Conservation (phyloP, 2,113 vertebrate genomes). For the Rallus limicola region DNA sequence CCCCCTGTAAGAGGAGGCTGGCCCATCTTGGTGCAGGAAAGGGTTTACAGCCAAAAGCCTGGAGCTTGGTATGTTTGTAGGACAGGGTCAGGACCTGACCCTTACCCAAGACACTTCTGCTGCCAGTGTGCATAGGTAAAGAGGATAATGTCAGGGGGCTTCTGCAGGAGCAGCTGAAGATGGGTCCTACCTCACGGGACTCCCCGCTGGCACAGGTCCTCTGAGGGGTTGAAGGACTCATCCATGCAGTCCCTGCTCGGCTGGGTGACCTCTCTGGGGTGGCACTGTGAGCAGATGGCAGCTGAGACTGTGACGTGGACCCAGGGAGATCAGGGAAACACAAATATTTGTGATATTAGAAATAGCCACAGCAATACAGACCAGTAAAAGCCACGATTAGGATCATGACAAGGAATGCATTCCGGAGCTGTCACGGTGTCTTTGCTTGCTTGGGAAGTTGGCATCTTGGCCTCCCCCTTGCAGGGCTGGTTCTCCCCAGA, state of each 20-base stretch:
- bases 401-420: constrained; percentile 4
- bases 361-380: constrained; percentile 30
- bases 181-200: not conserved
- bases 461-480: not conserved
- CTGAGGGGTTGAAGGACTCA: not conserved
- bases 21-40: not conserved
- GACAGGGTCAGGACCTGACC: not conserved
- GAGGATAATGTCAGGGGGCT: not conserved
- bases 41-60: not conserved
- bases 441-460: constrained; percentile 30
- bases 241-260: not conserved
- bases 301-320: not conserved
- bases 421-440: not conserved
- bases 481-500: not conserved
- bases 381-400: not conserved
- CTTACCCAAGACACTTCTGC: not conserved
- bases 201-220: not conserved
- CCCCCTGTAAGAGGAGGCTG: not conserved
- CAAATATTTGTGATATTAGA: constrained; percentile 51
- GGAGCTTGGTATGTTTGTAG: not conserved
- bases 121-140: not conserved
- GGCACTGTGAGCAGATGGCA: not conserved
- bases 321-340: not conserved
- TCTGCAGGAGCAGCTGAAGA: not conserved
- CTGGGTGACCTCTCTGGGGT: not conserved